Conservation (phyloP, 2,797 vertebrate species). For the Sebastes alutus region DNA sequence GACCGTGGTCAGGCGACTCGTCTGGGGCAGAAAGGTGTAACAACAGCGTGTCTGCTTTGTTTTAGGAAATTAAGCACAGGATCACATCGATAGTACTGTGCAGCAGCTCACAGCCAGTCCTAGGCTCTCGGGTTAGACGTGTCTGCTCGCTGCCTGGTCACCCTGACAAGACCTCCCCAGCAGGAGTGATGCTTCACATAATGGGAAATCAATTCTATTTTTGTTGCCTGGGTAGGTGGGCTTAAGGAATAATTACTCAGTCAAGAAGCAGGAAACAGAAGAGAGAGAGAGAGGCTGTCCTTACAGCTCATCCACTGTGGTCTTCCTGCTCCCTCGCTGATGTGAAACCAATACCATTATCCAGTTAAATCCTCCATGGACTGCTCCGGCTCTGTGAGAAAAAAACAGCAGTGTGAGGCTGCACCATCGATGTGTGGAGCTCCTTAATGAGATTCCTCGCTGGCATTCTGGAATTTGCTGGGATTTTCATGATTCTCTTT, state of each 20-base stretch:
- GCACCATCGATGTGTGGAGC: slow-evolving; percentile 67
- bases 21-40: slow-evolving; percentile 20
- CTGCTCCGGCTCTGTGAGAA: slow-evolving; percentile 52
- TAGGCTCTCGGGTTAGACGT: slow-evolving; percentile 35
- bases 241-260: slow-evolving; percentile 80
- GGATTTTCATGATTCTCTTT: slow-evolving; percentile 75
- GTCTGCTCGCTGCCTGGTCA: slow-evolving; percentile 47
- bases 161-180: slow-evolving; percentile 68
- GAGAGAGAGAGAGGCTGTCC: slow-evolving; percentile 49
- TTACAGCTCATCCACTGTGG: slow-evolving; percentile 69
- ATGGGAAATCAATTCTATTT: slow-evolving; percentile 83
- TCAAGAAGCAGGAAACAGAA: slow-evolving; percentile 48
- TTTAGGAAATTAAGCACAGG: slow-evolving; percentile 50
- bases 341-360: slow-evolving; percentile 85
- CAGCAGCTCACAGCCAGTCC: not conserved
- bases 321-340: slow-evolving; percentile 74
- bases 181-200: slow-evolving; percentile 72
- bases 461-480: slow-evolving; percentile 57
- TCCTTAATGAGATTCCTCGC: slow-evolving; percentile 77
- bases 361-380: slow-evolving; percentile 72
- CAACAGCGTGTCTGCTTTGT: slow-evolving; percentile 45
- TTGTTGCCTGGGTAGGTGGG: slow-evolving; percentile 75
- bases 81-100: slow-evolving; percentile 40
- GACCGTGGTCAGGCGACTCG: not conserved
- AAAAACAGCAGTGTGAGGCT: slow-evolving; percentile 60